Evolutionary conservation across 2,888 invertebrate genomes (phyloP), one percentile per base, ranked within the genome.

Genomic region (Axea sp.): DNA sequence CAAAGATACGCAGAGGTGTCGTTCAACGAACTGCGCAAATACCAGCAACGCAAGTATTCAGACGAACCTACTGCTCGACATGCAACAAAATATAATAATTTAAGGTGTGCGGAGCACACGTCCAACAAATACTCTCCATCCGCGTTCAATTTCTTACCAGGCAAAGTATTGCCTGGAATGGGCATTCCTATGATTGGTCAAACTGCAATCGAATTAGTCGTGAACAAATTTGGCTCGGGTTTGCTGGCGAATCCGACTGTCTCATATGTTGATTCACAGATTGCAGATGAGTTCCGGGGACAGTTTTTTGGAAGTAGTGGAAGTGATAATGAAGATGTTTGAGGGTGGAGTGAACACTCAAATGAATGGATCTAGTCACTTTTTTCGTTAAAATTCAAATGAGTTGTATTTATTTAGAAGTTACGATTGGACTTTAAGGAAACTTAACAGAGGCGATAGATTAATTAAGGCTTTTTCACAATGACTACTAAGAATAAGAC

Each of bases 121-220:
- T 85, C 80, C 51, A 83, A 78, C 65, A 81, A 47, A 39, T 71
- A 31, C 31, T 35, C 15, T 19, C 47, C 31, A 2, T 47, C 8
- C 51, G 59, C 37, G 51, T 69, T 45, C 17, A 49, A 62, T 9
- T 76, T 85, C 24, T 76, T 87, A 45, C 82, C 85, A 3, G 78
- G 81, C 24, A 81, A 82, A 51, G 82, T 86, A 51, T 76, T 87
- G 53, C 82, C 85, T 2, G 78, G 81, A 11, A 82, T 82, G 15
- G 85, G 84, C 7, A 80, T 87, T 64, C 86, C 87, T 8, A 84
- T 87, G 69, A 83, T 86, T 14, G 85, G 84, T 5, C 86, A 86
- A 53, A 80, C 82, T 3, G 85, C 87, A 1, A 82, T 87, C 41
- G 86, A 85, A 2, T 80, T 87, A 12, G 85, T 86, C 7, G 83